Percentiles rank a stretch among this genome's conserved stretches.
Conservation (phyloP, 2,888 invertebrate genomes). For the Polyommatus iphigenia region DNA sequence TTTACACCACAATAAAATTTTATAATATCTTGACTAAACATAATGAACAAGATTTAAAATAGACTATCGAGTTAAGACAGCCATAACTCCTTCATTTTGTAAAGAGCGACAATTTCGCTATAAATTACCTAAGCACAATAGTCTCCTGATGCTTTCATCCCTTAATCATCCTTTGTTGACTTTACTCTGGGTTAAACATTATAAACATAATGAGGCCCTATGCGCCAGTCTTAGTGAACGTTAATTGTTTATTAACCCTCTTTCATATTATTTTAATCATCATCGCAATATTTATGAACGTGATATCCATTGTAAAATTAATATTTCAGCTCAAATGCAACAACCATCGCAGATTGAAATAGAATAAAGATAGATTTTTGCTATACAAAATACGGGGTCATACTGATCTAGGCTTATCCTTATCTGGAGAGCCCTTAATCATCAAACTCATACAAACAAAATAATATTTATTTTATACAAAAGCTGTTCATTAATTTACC, state of each 20-base stretch:
- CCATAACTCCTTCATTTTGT: not conserved
- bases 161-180: not conserved
- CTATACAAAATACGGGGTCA: too few relatives aligned
- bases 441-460: too few relatives aligned
- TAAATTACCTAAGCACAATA: constrained; percentile 4
- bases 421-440: too few relatives aligned
- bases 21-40: not conserved
- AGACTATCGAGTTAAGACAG: not conserved
- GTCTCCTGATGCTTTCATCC: not conserved
- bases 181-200: not conserved
- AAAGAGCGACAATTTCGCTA: not conserved
- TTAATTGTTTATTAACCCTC: not conserved
- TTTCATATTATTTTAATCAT: not conserved
- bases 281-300: too few relatives aligned
- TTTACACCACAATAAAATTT: not conserved
- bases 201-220: not conserved
- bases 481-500: not conserved
- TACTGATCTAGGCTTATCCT: too few relatives aligned
- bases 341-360: too few relatives aligned
- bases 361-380: too few relatives aligned
- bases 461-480: not conserved
- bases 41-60: not conserved
- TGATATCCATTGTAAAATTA: too few relatives aligned
- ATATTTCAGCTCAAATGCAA: too few relatives aligned
- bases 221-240: too few relatives aligned